A percentile compares a stretch with the other conserved stretches of the same genome.
Evolutionary conservation across 2,113 vertebrate genomes (phyloP).

Genomic region (Sturnus vulgaris): DNA sequence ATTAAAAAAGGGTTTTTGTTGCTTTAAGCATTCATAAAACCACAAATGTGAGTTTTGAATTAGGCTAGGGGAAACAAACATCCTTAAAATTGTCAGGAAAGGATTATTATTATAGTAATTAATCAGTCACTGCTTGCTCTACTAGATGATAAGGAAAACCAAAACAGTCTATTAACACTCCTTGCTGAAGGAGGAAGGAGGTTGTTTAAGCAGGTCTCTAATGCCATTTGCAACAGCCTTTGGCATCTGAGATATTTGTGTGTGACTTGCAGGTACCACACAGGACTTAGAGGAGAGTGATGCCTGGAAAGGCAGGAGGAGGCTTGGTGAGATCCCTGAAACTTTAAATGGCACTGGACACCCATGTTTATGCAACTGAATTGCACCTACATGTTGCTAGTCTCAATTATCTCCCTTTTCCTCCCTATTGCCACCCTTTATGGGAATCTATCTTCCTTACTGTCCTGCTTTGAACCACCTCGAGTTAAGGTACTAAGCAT

Average conservation of each 20-base stretch:
- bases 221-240: not conserved
- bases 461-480: not conserved
- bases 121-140: not conserved
- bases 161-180: not conserved
- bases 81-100: not conserved
- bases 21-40: not conserved
- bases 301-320: not conserved
- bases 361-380: not conserved
- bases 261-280: not conserved
- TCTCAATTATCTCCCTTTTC: not conserved
- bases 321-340: not conserved
- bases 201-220: not conserved
- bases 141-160: not conserved
- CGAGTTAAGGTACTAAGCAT: rapidly evolving
- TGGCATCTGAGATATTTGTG: not conserved
- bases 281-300: not conserved
- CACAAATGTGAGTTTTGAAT: not conserved
- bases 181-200: not conserved
- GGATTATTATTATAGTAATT: not conserved
- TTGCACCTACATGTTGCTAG: not conserved
- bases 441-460: not conserved
- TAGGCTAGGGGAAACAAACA: not conserved
- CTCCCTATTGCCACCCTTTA: not conserved
- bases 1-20: not conserved
- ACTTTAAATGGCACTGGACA: not conserved